These are phyloP conservation scores for Zeugodacus cucurbitae DNA, from an alignment of 1,140 invertebrate genomes.

Conservation along the genomic window DNA sequence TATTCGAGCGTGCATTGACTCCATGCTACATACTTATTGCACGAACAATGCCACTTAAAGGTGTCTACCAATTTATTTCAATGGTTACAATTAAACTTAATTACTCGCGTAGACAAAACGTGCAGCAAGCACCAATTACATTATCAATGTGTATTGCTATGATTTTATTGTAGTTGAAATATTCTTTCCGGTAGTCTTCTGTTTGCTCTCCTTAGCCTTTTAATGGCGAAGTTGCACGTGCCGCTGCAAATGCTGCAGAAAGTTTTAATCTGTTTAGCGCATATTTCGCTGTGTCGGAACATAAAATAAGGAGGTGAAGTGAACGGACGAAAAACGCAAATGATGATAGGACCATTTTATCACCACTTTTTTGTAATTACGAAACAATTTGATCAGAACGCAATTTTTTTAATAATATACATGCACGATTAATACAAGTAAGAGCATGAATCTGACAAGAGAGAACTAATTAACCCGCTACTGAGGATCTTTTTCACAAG, in stretches of 20 bases:
- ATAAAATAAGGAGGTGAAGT: not conserved
- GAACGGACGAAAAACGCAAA: not conserved
- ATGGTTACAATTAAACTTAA: slow-evolving; percentile 66
- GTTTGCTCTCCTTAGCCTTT: not conserved
- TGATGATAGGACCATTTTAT: not conserved
- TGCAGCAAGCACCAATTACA: slow-evolving; percentile 46
- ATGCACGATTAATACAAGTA: no score
- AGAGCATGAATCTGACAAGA: no score
- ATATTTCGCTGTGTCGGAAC: not conserved
- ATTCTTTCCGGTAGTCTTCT: not conserved
- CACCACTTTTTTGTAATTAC: not conserved
- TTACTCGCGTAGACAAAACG: slow-evolving; percentile 65
- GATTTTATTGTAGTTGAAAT: slow-evolving; percentile 15
- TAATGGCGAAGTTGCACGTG: not conserved
- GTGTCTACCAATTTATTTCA: slow-evolving; percentile 66
- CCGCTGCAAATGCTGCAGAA: not conserved
- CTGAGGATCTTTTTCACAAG: no score
- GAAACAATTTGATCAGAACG: no score
- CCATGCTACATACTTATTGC: no score
- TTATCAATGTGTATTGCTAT: not conserved
- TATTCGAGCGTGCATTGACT: no score
- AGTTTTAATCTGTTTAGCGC: not conserved
- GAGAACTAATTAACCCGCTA: no score
- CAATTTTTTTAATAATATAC: no score
- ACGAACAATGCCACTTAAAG: slow-evolving; percentile 64